Evolutionary conservation across 2,797 vertebrate genomes (phyloP).

Genomic region (Oreortyx pictus): DNA sequence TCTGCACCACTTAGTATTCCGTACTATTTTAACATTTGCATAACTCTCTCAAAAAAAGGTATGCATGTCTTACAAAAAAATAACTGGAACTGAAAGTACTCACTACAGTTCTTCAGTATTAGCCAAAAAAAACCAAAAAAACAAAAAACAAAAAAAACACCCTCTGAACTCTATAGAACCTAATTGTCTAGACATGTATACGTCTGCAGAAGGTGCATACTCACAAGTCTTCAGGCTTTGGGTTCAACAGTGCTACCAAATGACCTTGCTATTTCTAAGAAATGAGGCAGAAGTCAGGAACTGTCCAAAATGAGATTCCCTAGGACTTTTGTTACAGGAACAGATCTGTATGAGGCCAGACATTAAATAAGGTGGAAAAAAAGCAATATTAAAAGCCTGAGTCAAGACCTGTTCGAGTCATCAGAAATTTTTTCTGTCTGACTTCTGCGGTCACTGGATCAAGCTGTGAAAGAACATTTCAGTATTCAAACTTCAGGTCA

Average conservation of each 20-base stretch:
- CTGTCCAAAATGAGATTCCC: not conserved
- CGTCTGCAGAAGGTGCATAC: not conserved
- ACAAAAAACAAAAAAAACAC: not conserved
- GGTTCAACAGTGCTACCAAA: not conserved
- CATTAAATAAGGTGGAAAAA: constrained; percentile 17
- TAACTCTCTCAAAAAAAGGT: not conserved
- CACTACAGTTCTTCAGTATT: not conserved
- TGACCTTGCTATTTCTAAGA: not conserved
- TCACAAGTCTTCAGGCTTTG: not conserved
- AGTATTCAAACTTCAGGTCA: not conserved
- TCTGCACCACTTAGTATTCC: rapidly evolving
- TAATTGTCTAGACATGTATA: not conserved
- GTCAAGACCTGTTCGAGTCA: not conserved
- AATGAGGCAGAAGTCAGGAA: not conserved
- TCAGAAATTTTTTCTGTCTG: constrained; percentile 26
- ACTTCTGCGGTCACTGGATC: not conserved
- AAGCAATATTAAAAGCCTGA: not conserved
- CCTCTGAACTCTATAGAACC: not conserved
- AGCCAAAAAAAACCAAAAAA: not conserved
- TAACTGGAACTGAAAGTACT: not conserved
- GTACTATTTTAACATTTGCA: not conserved
- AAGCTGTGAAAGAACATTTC: not conserved
- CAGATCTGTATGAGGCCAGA: constrained; percentile 14
- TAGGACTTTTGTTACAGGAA: constrained; percentile 18
- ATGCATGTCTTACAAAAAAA: not conserved